These are phyloP conservation scores for Ranitomeya variabilis DNA, from an alignment of 2,113 vertebrate species.

Conservation along the genomic window DNA sequence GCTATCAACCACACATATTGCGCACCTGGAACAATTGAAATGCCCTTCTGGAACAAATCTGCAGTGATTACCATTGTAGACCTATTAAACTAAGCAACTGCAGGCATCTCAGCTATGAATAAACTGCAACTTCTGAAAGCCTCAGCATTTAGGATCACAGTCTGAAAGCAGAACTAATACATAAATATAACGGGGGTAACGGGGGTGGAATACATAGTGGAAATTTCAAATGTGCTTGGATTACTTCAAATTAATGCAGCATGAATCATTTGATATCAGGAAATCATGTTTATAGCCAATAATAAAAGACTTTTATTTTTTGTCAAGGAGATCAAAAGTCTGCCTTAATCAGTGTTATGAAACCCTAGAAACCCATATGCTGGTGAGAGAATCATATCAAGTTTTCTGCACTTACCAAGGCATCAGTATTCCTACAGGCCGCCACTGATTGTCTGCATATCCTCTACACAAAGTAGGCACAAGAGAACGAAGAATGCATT, in stretches of 20 bases:
- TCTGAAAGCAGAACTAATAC: slow-evolving; percentile 63
- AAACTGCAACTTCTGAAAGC: slow-evolving; percentile 61
- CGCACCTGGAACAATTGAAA: slow-evolving; percentile 55
- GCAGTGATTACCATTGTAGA: slow-evolving; percentile 60
- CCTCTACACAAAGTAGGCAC: not conserved
- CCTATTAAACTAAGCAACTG: slow-evolving; percentile 55
- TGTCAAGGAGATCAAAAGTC: not conserved
- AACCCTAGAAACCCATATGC: not conserved
- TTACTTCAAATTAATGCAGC: slow-evolving; percentile 29
- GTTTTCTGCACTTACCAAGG: not conserved
- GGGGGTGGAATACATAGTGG: slow-evolving; percentile 26
- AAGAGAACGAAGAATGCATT: no score
- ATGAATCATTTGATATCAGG: slow-evolving; percentile 24
- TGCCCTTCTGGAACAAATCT: slow-evolving; percentile 59
- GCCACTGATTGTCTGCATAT: not conserved
- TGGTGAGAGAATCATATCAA: slow-evolving; percentile 7
- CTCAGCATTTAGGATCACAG: slow-evolving; percentile 59
- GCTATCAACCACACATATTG: slow-evolving; percentile 41
- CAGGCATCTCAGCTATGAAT: slow-evolving; percentile 57
- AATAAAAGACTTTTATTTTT: slow-evolving; percentile 5
- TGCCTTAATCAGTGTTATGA: slow-evolving; percentile 28
- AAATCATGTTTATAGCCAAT: slow-evolving; percentile 28
- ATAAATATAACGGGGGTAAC: slow-evolving; percentile 34
- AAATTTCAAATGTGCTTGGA: slow-evolving; percentile 45
- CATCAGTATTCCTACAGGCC: slow-evolving; percentile 7